Percentiles rank a stretch among this genome's conserved stretches.
Evolutionary conservation across 1,140 invertebrate genomes (phyloP).

Genomic region (Neotoxoptera formosana): DNA sequence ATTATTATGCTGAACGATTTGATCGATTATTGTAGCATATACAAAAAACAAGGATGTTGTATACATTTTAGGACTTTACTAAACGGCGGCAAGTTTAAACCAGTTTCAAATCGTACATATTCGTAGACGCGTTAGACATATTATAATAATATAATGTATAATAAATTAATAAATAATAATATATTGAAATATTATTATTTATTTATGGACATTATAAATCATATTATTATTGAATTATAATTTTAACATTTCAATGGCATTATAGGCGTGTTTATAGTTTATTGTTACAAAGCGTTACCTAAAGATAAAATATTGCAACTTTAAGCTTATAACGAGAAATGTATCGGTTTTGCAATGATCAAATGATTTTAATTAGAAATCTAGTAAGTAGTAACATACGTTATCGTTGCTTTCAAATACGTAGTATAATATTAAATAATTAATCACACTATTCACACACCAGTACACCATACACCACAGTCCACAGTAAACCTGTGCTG

Average conservation of each 20-base stretch:
- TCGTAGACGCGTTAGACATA: neutral
- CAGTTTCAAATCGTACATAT: neutral
- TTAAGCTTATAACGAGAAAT: neutral
- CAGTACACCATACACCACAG: too few species aligned
- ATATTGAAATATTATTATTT: neutral
- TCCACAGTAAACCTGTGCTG: too few species aligned
- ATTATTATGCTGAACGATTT: neutral
- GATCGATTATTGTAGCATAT: slow-evolving; percentile 20
- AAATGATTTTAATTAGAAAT: neutral
- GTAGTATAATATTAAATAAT: neutral
- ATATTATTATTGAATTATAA: neutral
- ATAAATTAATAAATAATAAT: too few species aligned
- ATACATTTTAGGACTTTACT: neutral
- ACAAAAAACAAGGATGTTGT: slow-evolving; percentile 17
- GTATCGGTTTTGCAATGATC: neutral
- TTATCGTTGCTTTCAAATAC: neutral
- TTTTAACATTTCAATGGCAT: neutral
- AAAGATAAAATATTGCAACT: neutral
- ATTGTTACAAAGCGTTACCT: neutral
- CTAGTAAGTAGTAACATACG: neutral
- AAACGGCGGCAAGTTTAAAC: slow-evolving; percentile 38
- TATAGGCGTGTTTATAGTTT: neutral
- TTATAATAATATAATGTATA: too few species aligned
- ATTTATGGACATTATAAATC: neutral
- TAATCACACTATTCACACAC: too few species aligned